Evolutionary conservation across 1,140 invertebrate genomes (phyloP), one percentile per base, ranked within the genome.

Genomic region (Bombus picipes): DNA sequence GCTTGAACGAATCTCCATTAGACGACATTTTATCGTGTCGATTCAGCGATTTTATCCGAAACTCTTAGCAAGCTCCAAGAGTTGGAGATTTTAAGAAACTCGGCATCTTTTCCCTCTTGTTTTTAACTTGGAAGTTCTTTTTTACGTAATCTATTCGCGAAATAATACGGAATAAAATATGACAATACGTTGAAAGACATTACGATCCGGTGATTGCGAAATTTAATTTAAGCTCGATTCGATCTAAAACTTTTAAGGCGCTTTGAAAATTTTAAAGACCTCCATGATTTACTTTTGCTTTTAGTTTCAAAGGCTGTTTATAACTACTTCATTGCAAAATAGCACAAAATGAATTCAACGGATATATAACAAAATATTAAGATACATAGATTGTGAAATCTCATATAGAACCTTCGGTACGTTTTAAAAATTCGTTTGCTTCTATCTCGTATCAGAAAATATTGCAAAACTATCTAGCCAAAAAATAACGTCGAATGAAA

Each of bases 1-100:
- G 74, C 74, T 37, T 34, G 41, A 72, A 83, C 41, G 81, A 83
- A 53, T 68, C 2, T 70, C 81, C 74, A 87, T 83, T 78, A 74
- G 53, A 18, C 73, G 39, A 87, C 47, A 18, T 39, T 84, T 74
- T 81, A 70, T 83, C 66, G 34, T 0, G 25, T 22, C 68, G 41
- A 79, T 72, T 62, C n/a, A 28, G 12, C 47, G n/a, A 6, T 3
- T 32, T 57, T n/a, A 6, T 47, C 70, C n/a, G 32, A 82, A 47
- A 82, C 59, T 34, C 43, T 73, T 18, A 53, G 43, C 28, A 9
- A 18, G 9, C n/a, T 74, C 4, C 28, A 9, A 53, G 18, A 53
- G 12, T n/a, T 34, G 10, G 10, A 66, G 2, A 25, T 28, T 41
- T 22, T 72, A 25, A 37, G 22, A 25, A 39, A 72, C 39, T 34